Evolutionary conservation across 1,140 invertebrate species (phyloP), one percentile per base, ranked within the genome.

Genomic region (Ceratina japonica): DNA sequence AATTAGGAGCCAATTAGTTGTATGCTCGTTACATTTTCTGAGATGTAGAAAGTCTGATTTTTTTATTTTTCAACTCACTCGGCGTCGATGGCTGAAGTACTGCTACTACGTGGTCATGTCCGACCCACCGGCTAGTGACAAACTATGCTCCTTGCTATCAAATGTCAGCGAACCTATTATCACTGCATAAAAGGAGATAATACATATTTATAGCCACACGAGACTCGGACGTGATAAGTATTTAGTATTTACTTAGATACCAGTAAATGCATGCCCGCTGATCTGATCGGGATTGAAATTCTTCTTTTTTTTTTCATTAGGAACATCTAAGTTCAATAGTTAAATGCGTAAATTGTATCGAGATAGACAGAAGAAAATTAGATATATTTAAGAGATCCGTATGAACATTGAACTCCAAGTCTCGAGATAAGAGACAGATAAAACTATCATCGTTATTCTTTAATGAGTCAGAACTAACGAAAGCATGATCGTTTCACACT

Each of bases 121-220:
- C n/a, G n/a, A 84, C 83, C 81, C 76, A 71, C 70, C 49, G n/a
- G 3, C 64, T 24, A 51, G 4, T 51, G 75, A 71, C 75, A 54
- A 74, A 61, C 63, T 52, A 70, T 74, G 59, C 51, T 24, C 18
- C 27, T 13, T 54, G 24, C 49, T 85, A 84, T 85, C 83, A 66
- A 75, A 68, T 84, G 78, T 84, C 83, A 64, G 49, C 69, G 72
- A 72, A 76, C 78, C 52, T 77, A 24, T 31, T 62, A 62, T 66
- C 66, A 24, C 73, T 12, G 49, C 31, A 66, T 16, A 52, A 74
- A 65, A 44, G 59, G 51, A 27, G 54, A 70, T 8, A 20, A 54
- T 56, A 4, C n/a, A 56, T 82, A 82, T 84, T 79, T 84, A 75
- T 84, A 82, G 65, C 51, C n/a, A 20, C 8, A 31, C 22, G 12